A percentile compares a stretch with the other conserved stretches of the same genome.
phyloP scores from a whole-genome alignment of 2,888 invertebrate genomes.

The Apotomis turbidana region DNA sequence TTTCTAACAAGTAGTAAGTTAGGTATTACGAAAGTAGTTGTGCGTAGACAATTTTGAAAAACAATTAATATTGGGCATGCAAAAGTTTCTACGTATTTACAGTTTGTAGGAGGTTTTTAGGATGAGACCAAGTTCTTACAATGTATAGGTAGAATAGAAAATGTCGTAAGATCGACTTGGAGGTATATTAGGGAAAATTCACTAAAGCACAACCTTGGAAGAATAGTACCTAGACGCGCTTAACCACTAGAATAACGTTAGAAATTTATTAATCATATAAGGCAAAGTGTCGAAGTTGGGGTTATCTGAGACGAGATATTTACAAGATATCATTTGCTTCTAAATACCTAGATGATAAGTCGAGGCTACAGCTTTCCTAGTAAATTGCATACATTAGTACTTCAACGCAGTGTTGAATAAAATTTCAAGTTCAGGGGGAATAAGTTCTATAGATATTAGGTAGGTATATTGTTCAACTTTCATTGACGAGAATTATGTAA shows the following conservation, averaged over 20 bases:
- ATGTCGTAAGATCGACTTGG: conserved; percentile 56
- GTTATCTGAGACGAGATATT: conserved; percentile 67
- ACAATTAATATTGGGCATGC: conserved; percentile 47
- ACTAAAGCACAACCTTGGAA: conserved; percentile 84
- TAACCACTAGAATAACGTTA: conserved; percentile 77
- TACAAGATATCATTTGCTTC: conserved; percentile 38
- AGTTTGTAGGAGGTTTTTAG: conserved; percentile 60
- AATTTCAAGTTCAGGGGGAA: not conserved
- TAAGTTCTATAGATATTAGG: not conserved
- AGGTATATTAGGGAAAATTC: conserved; percentile 65
- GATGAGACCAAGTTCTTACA: conserved; percentile 55
- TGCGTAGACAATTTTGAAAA: conserved; percentile 77
- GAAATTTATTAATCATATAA: conserved; percentile 76
- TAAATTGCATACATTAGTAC: conserved; percentile 8
- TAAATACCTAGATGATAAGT: conserved; percentile 36
- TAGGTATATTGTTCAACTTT: not conserved
- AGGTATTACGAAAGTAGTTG: conserved; percentile 76
- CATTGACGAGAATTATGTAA: not conserved
- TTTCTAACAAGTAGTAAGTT: conserved; percentile 47
- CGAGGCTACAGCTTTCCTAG: conserved; percentile 35
- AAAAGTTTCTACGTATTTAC: conserved; percentile 60
- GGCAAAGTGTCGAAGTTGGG: conserved; percentile 82
- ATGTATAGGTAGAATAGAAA: conserved; percentile 56
- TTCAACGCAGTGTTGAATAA: not conserved
- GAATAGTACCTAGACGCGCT: conserved; percentile 82